Conservation (phyloP, 2,113 vertebrate genomes). For the Scytalopus superciliaris region DNA sequence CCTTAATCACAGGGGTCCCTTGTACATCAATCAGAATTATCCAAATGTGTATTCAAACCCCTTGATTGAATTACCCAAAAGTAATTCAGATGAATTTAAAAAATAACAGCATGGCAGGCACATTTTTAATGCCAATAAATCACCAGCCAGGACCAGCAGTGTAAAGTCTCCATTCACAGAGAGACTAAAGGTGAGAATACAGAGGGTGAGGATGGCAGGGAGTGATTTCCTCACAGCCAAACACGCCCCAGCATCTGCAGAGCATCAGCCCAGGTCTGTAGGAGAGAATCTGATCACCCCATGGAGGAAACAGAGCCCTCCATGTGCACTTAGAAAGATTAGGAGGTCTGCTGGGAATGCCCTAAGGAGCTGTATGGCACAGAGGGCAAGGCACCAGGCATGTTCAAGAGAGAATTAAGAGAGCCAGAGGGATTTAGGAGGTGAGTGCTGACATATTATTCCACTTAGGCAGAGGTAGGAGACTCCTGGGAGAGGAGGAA, state of each 20-base stretch:
- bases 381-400: neutral
- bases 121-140: neutral
- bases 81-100: neutral
- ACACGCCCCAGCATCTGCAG: neutral
- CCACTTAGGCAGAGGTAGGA: neutral
- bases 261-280: neutral
- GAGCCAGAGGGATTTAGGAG: neutral
- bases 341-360: neutral
- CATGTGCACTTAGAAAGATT: neutral
- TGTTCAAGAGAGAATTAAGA: neutral
- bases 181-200: neutral
- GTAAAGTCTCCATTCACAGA: neutral
- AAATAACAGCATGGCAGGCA: neutral
- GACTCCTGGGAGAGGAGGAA: neutral
- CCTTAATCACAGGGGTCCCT: neutral
- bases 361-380: neutral
- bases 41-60: neutral
- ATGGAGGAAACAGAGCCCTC: neutral
- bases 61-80: slow-evolving; percentile 22
- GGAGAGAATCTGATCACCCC: neutral
- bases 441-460: neutral
- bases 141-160: neutral
- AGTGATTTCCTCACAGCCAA: neutral
- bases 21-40: slow-evolving; percentile 7
- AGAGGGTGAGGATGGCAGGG: fast-evolving